Conservation (phyloP, 1,140 invertebrate species). For the Geopemphigus sp. region DNA sequence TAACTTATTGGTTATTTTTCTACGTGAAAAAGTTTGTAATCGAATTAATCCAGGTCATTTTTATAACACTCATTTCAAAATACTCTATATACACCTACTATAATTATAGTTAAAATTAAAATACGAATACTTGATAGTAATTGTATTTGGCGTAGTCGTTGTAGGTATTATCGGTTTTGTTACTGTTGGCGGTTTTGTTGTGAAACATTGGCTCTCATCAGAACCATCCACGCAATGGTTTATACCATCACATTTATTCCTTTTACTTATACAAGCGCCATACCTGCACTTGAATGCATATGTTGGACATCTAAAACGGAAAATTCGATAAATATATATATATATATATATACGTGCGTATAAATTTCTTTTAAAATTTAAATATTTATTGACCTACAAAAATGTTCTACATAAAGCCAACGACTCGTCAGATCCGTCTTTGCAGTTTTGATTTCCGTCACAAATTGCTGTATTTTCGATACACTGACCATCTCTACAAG, state of each 20-base stretch:
- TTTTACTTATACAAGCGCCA: conserved; percentile 63
- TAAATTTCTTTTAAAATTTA: background rate
- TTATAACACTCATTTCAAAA: background rate
- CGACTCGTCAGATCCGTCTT: conserved; percentile 52
- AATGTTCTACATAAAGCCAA: background rate
- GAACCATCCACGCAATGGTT: background rate
- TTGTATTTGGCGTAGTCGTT: background rate
- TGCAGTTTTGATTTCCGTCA: conserved; percentile 52
- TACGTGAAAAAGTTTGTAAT: background rate
- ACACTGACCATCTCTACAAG: conserved; percentile 53
- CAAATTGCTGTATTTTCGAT: conserved; percentile 53
- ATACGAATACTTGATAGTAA: background rate
- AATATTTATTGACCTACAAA: background rate
- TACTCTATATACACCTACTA: background rate
- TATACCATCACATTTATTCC: conserved; percentile 58
- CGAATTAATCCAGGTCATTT: background rate
- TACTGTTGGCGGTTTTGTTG: too few relatives aligned
- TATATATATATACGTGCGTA: too few relatives aligned
- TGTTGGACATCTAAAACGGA: conserved; percentile 1
- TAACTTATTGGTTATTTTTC: too few relatives aligned
- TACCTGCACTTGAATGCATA: conserved; percentile 55
- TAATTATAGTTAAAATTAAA: too few relatives aligned
- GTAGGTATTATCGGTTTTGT: background rate
- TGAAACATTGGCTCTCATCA: background rate
- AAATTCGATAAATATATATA: too few relatives aligned